A percentile compares a stretch with the other conserved stretches of the same genome.
Evolutionary conservation across 2,113 vertebrate genomes (phyloP).

Genomic region (Apodemus sylvaticus): DNA sequence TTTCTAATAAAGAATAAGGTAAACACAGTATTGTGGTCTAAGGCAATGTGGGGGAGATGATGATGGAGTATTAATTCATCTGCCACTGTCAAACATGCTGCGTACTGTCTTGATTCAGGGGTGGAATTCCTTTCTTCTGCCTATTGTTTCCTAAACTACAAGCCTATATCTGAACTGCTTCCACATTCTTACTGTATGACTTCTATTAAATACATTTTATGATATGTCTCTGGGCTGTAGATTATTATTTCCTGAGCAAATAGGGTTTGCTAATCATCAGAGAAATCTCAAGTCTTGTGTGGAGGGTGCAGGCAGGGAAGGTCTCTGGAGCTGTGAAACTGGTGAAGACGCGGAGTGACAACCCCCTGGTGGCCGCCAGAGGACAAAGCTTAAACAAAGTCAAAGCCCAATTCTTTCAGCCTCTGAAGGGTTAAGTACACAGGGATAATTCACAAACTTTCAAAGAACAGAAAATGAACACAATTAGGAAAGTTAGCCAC

Average conservation of each 20-base stretch:
- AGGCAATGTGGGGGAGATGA: neutral
- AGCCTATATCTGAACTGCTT: neutral
- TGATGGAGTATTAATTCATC: neutral
- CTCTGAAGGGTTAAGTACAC: neutral
- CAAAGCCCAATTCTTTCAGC: neutral
- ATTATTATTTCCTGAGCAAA: neutral
- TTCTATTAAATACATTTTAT: slow-evolving; percentile 63
- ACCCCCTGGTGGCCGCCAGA: neutral
- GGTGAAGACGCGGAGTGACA: neutral
- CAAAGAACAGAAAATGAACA: neutral
- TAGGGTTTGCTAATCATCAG: neutral
- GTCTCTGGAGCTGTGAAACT: neutral
- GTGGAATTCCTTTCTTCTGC: neutral
- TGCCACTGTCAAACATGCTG: neutral
- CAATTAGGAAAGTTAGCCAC: neutral
- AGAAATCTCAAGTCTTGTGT: neutral
- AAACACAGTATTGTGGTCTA: neutral
- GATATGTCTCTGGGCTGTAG: neutral
- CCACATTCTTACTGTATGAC: neutral
- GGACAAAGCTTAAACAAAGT: neutral
- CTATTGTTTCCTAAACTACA: neutral
- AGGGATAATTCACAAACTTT: neutral
- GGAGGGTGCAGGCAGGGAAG: neutral
- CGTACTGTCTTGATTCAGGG: neutral
- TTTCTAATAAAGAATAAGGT: neutral